phyloP scores from a whole-genome alignment of 2,113 vertebrate genomes.

The Otis tarda region DNA sequence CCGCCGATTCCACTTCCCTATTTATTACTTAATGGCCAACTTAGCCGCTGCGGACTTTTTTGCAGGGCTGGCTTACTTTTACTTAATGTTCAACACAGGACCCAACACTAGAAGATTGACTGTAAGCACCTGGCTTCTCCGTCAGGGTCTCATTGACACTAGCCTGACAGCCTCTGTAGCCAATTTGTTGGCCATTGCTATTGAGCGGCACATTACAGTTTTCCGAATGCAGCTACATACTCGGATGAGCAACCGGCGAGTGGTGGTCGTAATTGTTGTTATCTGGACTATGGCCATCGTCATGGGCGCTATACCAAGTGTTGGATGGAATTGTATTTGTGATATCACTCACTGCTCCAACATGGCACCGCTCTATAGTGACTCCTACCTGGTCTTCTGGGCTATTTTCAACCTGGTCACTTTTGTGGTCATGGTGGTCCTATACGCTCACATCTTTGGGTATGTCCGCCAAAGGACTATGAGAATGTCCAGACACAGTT shows the following conservation, averaged over 20 bases:
- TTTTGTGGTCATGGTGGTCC: conserved; percentile 97
- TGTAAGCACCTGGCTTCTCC: conserved; percentile 95
- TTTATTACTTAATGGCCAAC: conserved; percentile 99
- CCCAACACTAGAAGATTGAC: conserved; percentile 94
- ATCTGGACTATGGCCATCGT: conserved; percentile 99
- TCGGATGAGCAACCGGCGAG: conserved; percentile 96
- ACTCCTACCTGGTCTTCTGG: conserved; percentile 98
- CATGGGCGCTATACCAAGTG: conserved; percentile 96
- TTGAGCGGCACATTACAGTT: conserved; percentile 97
- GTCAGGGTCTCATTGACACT: conserved; percentile 97
- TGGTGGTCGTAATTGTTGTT: conserved; percentile 96
- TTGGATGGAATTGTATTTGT: conserved; percentile 99
- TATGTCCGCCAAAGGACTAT: conserved; percentile 98
- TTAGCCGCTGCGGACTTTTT: conserved; percentile 98
- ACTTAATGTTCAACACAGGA: conserved; percentile 99
- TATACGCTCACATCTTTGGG: conserved; percentile 98
- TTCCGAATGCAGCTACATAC: conserved; percentile 99
- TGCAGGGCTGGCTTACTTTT: conserved; percentile 98
- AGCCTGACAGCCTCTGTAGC: conserved; percentile 96
- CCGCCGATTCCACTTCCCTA: conserved; percentile 97
- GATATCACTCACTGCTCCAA: conserved; percentile 90
- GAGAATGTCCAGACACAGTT: conserved; percentile 98
- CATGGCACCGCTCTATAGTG: conserved; percentile 98
- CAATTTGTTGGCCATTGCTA: conserved; percentile 95
- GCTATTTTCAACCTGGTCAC: conserved; percentile 98